Conservation (phyloP, 2,888 invertebrate genomes). For the Disparrhopalites patrizii region DNA sequence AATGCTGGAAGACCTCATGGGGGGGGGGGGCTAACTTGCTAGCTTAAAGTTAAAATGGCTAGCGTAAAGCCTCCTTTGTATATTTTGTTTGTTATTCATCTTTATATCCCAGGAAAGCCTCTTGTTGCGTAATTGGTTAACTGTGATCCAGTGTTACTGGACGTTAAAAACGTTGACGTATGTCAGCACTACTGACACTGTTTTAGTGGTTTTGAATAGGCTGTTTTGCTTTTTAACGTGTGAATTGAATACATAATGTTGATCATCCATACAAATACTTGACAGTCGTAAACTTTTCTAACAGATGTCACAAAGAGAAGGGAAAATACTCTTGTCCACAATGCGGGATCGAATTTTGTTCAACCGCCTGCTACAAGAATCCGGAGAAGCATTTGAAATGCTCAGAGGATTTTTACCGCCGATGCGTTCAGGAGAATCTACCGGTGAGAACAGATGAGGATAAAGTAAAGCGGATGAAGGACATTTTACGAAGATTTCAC, state of each 20-base stretch:
- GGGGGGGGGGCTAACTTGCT: too few species aligned
- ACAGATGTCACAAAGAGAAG: conserved; percentile 33
- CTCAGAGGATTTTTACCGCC: conserved; percentile 44
- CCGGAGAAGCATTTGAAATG: conserved; percentile 42
- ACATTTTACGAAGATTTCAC: conserved; percentile 37
- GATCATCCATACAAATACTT: too few species aligned
- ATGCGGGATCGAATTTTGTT: conserved; percentile 46
- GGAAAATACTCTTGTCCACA: conserved; percentile 44
- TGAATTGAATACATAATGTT: neutral
- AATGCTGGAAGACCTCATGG: too few species aligned
- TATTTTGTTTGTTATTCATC: too few species aligned
- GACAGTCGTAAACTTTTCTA: too few species aligned
- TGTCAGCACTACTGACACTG: too few species aligned
- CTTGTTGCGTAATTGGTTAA: too few species aligned
- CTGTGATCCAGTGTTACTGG: too few species aligned
- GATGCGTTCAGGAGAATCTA: conserved; percentile 39
- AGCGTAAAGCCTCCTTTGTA: too few species aligned
- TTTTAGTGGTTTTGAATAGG: neutral
- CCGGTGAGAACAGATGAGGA: conserved; percentile 12
- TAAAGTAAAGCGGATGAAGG: conserved; percentile 38
- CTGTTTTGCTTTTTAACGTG: neutral
- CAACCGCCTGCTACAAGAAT: conserved; percentile 40
- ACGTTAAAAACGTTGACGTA: too few species aligned
- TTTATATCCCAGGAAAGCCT: too few species aligned
- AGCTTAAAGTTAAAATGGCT: too few species aligned